Evolutionary conservation across 2,113 vertebrate genomes (phyloP), one percentile per base, ranked within the genome.

Genomic region (Chionis minor): DNA sequence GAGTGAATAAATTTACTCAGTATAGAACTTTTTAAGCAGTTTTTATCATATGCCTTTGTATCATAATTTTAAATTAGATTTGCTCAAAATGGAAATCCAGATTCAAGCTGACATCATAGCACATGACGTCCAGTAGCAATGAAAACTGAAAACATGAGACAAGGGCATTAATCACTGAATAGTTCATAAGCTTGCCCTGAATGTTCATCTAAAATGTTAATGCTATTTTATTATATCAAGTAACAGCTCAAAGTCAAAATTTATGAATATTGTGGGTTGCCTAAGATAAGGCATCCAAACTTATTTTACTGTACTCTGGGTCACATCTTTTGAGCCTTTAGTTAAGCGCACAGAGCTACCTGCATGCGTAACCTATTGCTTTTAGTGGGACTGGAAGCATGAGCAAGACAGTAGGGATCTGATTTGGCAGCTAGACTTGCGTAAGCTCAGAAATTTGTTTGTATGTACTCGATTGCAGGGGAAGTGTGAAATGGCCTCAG

Each of bases 111-210:
- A 95, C 85, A 93, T 95, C 87, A 81, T 91, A 90, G 88, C 56
- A 74, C 83, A 86, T 33, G 71, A 94, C 79, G 65, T 90, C 24
- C 81, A 72, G 78, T 82, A 87, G 74, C 81, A 92, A 45, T 69
- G 88, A 88, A 96, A 96, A 96, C 81, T 95, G 92, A 91, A 92
- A 94, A 91, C 81, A 70, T 77, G 78, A 96, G 66, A 81, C 69
- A 90, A 66, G 51, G 61, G 32, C 73, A 86, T 94, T 91, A 92
- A 88, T 95, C 83, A 69, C 65, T 70, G 65, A 87, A 62, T 73
- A 69, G 54, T 91, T 83, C 86, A 92, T 82, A 95, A 74, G 24
- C 40, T 79, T 92, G 33, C 65, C 81, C 42, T 79, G 33, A 79
- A 83, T 52, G 44, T 93, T 94, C 86, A 75, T 77, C 78, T 87